phyloP scores from a whole-genome alignment of 2,797 vertebrate genomes.

The Denticeps clupeoides region DNA sequence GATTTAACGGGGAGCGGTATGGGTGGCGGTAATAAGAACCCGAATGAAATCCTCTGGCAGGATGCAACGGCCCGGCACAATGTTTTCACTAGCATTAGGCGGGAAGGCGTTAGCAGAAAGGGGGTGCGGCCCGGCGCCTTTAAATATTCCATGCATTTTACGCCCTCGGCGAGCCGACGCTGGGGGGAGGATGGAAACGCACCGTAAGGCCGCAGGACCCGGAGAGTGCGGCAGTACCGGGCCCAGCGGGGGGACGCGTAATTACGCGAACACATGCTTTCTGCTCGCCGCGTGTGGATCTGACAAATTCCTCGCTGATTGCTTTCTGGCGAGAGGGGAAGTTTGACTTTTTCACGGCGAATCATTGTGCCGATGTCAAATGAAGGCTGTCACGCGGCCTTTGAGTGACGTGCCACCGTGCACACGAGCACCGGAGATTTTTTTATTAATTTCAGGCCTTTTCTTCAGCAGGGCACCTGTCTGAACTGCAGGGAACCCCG shows the following conservation, averaged over 20 bases:
- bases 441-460: not conserved
- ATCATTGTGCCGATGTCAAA: constrained; percentile 20
- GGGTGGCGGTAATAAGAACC: not conserved
- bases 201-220: constrained; percentile 35
- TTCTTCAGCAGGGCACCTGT: too few relatives aligned
- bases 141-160: constrained; percentile 53
- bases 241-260: constrained; percentile 47
- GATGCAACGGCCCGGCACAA: constrained; percentile 42
- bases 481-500: too few relatives aligned
- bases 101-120: constrained; percentile 49
- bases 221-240: constrained; percentile 44
- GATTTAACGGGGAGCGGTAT: not conserved
- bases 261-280: constrained; percentile 51
- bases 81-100: constrained; percentile 54
- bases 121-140: constrained; percentile 37
- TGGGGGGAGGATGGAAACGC: constrained; percentile 51
- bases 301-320: constrained; percentile 59
- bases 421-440: too few relatives aligned
- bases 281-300: constrained; percentile 52
- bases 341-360: constrained; percentile 19
- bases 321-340: constrained; percentile 47
- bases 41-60: constrained; percentile 34
- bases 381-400: constrained; percentile 28
- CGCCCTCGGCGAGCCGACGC: constrained; percentile 48
- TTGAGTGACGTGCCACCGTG: constrained; percentile 16